These are phyloP conservation scores for Phymanthus crucifer DNA, from an alignment of 92 coral and sea anemone species.

Conservation along the genomic window DNA sequence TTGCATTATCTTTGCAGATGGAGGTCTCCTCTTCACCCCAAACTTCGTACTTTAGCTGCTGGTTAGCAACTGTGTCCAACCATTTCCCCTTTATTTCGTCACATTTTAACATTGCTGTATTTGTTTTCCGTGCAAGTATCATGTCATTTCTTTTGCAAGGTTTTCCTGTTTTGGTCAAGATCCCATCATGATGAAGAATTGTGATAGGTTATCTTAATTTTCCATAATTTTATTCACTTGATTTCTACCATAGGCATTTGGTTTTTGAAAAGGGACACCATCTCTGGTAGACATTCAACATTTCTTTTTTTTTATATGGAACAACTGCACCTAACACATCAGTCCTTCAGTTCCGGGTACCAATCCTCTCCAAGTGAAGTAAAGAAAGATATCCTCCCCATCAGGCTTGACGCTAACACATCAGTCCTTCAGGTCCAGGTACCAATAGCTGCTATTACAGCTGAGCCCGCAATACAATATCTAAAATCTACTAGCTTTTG, in stretches of 20 bases:
- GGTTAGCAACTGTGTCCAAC: neutral
- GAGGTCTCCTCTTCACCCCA: conserved; percentile 1
- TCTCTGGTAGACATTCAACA: conserved; percentile 10
- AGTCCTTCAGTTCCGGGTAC: too few relatives aligned
- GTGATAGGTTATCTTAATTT: conserved; percentile 1
- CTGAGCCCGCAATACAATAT: too few relatives aligned
- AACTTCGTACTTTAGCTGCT: neutral
- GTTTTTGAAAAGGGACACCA: conserved; percentile 18
- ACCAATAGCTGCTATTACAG: too few relatives aligned
- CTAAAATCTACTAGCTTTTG: too few relatives aligned
- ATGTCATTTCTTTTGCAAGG: neutral
- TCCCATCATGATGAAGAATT: neutral
- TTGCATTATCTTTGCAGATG: neutral
- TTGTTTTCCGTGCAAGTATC: neutral
- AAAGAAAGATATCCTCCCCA: too few relatives aligned
- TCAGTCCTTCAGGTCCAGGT: too few relatives aligned
- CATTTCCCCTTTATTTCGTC: neutral
- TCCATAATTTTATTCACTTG: conserved; percentile 17
- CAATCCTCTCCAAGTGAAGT: too few relatives aligned
- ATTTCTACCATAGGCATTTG: conserved; percentile 9
- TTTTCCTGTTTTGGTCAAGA: neutral
- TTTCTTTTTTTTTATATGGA: neutral
- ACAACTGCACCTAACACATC: conserved; percentile 12
- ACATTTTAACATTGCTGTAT: neutral
- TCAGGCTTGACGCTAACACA: too few relatives aligned